Evolutionary conservation across 2,888 invertebrate species (phyloP).

Genomic region (Druceiella hillmani): DNA sequence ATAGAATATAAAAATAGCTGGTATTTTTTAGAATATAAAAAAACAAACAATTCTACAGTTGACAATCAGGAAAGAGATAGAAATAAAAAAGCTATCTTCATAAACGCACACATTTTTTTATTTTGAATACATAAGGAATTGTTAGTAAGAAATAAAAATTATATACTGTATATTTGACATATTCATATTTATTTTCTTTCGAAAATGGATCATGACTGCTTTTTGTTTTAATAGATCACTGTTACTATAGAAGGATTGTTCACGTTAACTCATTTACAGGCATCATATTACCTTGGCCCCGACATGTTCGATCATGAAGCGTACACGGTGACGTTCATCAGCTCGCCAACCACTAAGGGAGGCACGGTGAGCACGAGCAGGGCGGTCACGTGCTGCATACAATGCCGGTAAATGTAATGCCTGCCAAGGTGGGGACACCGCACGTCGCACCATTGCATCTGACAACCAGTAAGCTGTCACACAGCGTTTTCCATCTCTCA

Average conservation of each 20-base stretch:
- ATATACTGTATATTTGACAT: too few relatives aligned
- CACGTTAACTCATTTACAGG: too few relatives aligned
- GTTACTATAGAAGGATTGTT: too few relatives aligned
- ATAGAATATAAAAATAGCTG: neutral
- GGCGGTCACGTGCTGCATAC: constrained; percentile 61
- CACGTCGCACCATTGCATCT: constrained; percentile 81
- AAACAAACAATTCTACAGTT: neutral
- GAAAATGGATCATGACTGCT: too few relatives aligned
- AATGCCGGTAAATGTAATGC: constrained; percentile 87
- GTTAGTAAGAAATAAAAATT: too few relatives aligned
- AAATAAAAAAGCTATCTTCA: constrained; percentile 6
- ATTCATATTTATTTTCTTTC: too few relatives aligned
- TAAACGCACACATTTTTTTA: too few relatives aligned
- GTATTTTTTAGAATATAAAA: neutral
- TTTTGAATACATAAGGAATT: too few relatives aligned
- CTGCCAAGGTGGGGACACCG: constrained; percentile 88
- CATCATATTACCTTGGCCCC: constrained; percentile 88
- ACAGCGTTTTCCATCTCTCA: constrained; percentile 63
- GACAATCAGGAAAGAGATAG: constrained; percentile 9
- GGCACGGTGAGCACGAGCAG: constrained; percentile 72
- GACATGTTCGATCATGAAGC: constrained; percentile 76
- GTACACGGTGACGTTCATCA: constrained; percentile 76
- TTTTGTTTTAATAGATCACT: too few relatives aligned
- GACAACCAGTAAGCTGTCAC: constrained; percentile 88
- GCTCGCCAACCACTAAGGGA: constrained; percentile 85